Conservation (phyloP, 2,888 invertebrate species). For the Marasmarcha lunaedactyla region DNA sequence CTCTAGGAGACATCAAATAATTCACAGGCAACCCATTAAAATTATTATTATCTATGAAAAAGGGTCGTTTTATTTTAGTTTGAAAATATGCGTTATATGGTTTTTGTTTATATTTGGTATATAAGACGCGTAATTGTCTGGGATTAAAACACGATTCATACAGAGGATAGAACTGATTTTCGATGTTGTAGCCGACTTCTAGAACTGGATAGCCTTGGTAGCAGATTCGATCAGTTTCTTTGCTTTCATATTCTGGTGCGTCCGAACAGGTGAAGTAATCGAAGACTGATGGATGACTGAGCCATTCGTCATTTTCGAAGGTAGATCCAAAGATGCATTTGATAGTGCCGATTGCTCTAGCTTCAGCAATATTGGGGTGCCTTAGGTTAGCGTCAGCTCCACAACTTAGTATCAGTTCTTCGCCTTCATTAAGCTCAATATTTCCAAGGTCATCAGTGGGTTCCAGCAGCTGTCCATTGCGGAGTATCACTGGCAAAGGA, state of each 20-base stretch:
- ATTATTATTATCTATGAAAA: conserved; percentile 29
- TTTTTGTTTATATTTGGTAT: conserved; percentile 50
- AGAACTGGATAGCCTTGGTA: conserved; percentile 31
- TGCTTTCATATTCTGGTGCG: conserved; percentile 34
- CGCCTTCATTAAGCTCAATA: conserved; percentile 34
- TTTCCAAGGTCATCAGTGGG: conserved; percentile 40
- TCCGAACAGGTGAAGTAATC: conserved; percentile 28
- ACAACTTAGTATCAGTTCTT: conserved; percentile 40
- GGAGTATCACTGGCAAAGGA: conserved; percentile 43
- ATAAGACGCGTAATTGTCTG: conserved; percentile 27
- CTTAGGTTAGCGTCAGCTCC: conserved; percentile 28
- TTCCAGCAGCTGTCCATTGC: conserved; percentile 36
- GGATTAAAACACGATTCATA: conserved; percentile 55
- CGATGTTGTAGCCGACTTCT: conserved; percentile 48
- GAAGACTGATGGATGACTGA: conserved; percentile 32
- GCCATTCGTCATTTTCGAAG: conserved; percentile 43
- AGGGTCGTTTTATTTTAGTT: conserved; percentile 31
- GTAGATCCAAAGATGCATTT: conserved; percentile 34
- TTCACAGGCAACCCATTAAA: conserved; percentile 35
- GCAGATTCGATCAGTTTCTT: conserved; percentile 36
- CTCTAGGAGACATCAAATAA: conserved; percentile 36
- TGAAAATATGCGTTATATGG: conserved; percentile 50
- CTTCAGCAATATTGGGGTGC: conserved; percentile 29
- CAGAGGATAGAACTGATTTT: conserved; percentile 33
- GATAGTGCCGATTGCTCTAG: conserved; percentile 27